Conservation (phyloP, 1,140 invertebrate species). For the Brachionus plicatilis region DNA sequence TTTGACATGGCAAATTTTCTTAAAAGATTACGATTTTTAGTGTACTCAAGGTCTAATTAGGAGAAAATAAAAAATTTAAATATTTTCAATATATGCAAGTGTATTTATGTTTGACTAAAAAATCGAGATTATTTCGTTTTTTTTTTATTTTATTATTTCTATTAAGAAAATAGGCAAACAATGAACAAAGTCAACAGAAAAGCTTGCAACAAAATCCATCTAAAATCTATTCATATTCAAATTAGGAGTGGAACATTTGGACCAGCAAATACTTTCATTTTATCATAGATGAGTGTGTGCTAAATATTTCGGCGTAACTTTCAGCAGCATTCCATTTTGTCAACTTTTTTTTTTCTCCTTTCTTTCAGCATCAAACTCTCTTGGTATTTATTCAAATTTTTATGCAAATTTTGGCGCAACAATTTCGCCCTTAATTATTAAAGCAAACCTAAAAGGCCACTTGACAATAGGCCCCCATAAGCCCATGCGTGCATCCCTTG, state of each 20-base stretch:
- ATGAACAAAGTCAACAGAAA: neutral
- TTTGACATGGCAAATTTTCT: neutral
- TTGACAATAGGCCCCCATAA: neutral
- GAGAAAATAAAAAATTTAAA: neutral
- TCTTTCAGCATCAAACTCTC: neutral
- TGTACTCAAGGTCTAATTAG: neutral
- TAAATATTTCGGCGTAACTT: neutral
- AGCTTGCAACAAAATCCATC: neutral
- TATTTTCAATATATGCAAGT: neutral
- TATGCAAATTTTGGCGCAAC: neutral
- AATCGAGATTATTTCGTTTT: neutral
- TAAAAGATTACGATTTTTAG: neutral
- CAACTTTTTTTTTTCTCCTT: neutral
- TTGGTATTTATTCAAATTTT: conserved; percentile 26
- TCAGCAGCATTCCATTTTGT: conserved; percentile 16
- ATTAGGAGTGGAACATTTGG: neutral
- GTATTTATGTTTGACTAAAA: neutral
- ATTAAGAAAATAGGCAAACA: neutral
- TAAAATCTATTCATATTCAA: neutral
- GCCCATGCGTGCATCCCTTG: neutral
- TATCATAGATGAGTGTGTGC: neutral
- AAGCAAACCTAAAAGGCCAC: neutral
- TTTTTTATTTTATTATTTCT: neutral
- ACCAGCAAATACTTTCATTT: neutral
- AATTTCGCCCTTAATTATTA: neutral